A percentile compares a stretch with the other conserved stretches of the same genome.
Evolutionary conservation across 1,140 invertebrate species (phyloP).

Genomic region (Neodiprion fabricii): DNA sequence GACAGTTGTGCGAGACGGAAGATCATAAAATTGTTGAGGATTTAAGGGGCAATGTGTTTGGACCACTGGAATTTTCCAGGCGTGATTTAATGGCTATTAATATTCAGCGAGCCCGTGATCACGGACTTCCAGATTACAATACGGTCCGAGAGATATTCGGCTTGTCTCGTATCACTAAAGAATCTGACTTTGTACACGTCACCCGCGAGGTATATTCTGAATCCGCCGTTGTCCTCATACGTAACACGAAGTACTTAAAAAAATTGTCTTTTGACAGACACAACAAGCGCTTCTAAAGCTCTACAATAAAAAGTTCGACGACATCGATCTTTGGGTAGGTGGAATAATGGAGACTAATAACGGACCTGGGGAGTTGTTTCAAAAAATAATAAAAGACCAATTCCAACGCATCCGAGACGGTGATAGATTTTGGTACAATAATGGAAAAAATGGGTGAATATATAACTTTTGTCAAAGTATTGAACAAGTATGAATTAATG

Average conservation of each 20-base stretch:
- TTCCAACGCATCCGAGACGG: slow-evolving; percentile 64
- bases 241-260: neutral
- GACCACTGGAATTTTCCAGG: slow-evolving; percentile 73
- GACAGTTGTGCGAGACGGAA: slow-evolving; percentile 70
- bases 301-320: slow-evolving; percentile 60
- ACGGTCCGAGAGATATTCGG: slow-evolving; percentile 64
- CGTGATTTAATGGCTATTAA: slow-evolving; percentile 72
- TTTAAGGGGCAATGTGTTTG: slow-evolving; percentile 70
- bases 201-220: slow-evolving; percentile 16
- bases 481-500: neutral
- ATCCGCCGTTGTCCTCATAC: slow-evolving; percentile 4
- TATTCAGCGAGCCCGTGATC: slow-evolving; percentile 73
- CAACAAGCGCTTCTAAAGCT: slow-evolving; percentile 52
- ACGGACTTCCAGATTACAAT: slow-evolving; percentile 74
- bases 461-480: slow-evolving; percentile 4
- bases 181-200: slow-evolving; percentile 30
- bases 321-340: slow-evolving; percentile 74
- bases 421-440: slow-evolving; percentile 69
- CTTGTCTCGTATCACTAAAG: slow-evolving; percentile 32
- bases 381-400: slow-evolving; percentile 63
- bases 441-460: slow-evolving; percentile 59
- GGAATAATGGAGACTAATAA: slow-evolving; percentile 70
- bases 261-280: slow-evolving; percentile 41
- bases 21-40: slow-evolving; percentile 73
- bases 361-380: slow-evolving; percentile 70